Base-by-base conservation (phyloP, 2,113 vertebrate genomes). In the Euleptes europaea region DNA sequence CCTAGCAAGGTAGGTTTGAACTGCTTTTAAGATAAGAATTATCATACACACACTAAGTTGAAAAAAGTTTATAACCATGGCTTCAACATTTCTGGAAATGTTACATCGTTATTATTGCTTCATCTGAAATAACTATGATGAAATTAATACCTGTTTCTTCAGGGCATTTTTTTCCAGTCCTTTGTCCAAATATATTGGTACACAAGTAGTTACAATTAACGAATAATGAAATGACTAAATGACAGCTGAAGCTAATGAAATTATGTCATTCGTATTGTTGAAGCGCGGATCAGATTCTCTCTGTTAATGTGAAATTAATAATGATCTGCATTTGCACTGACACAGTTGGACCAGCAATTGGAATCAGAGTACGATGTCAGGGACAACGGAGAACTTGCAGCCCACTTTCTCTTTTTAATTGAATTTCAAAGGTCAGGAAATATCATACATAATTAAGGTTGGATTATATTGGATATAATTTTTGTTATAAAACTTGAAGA, bases 231-330 rank as follows among this genome's bases (percentile, higher is more conserved):
- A 57, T 73, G n/a, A 72, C 60, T 84, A 23, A 79, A 84, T 84
- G 71, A 89, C 69, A 91, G 82, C 86, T 90, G 77, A 78, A 90
- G 82, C n/a, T 87, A 85, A 23, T 57, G 54, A 78, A 65, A 78
- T 77, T 82, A 76, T 82, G 60, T 81, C 47, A 76, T 82, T 70
- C 51, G 47, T 71, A 77, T 12, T 35, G 78, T 15, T 49, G 57
- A 79, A 65, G 63, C 0, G 26, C 13, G 73, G 33, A 15, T 19
- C 15, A 42, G 69, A 70, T 63, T 23, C 33, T 85, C 49, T 44
- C 13, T 51, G 33, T 70, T 78, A 85, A 80, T 85, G 77, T 85
- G 57, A 85, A 80, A 80, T 85, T 85, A 85, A 80, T 85, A 69
- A 79, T 73, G 77, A 60, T 80, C 51, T 38, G 54, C 79, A 85